phyloP scores from a whole-genome alignment of 2,797 vertebrate species.

The Hylomyscus alleni region DNA sequence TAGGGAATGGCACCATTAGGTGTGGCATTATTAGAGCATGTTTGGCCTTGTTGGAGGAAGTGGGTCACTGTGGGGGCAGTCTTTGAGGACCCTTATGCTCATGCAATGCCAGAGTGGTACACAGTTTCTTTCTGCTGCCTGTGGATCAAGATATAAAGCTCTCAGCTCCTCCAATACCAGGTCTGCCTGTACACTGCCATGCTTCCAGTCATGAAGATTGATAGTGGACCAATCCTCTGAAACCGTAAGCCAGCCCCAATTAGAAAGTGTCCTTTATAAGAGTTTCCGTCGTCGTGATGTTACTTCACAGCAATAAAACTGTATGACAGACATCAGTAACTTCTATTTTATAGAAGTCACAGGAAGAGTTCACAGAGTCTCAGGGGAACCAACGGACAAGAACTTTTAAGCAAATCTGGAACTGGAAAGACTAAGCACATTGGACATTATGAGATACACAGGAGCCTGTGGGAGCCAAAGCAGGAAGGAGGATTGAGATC shows the following conservation, averaged over 20 bases:
- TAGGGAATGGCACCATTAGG: not conserved
- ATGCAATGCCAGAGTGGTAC: not conserved
- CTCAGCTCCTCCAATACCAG: not conserved
- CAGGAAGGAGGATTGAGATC: not conserved
- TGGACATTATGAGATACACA: not conserved
- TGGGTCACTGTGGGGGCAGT: not conserved
- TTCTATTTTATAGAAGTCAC: not conserved
- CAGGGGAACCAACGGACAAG: not conserved
- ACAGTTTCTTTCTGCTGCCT: not conserved
- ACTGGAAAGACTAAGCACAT: not conserved
- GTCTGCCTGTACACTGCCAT: not conserved
- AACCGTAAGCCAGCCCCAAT: not conserved
- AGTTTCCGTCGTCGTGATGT: not conserved
- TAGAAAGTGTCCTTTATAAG: not conserved
- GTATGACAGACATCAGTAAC: not conserved
- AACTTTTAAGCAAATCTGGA: not conserved
- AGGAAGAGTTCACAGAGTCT: not conserved
- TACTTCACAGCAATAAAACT: not conserved
- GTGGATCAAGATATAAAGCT: not conserved
- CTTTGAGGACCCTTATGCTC: not conserved
- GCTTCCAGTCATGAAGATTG: not conserved
- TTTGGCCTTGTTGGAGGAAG: not conserved
- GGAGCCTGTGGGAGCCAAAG: not conserved
- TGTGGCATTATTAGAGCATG: not conserved
- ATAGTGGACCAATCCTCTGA: not conserved